phyloP scores from a whole-genome alignment of 1,140 invertebrate genomes.

The Thalassaphorura encarpata region DNA sequence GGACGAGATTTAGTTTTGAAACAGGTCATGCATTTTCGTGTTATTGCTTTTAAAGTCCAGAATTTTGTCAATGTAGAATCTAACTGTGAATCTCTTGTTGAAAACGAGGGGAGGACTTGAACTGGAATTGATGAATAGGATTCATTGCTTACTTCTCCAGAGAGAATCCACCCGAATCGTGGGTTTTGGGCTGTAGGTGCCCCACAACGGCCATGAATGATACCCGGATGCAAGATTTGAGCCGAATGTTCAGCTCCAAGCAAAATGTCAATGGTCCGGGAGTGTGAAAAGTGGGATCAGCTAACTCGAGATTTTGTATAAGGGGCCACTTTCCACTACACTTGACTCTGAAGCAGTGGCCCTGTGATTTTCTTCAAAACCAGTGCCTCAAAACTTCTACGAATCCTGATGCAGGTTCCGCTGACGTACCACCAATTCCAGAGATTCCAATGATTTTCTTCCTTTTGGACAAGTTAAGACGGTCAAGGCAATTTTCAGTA shows the following conservation, averaged over 20 bases:
- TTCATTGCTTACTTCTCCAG: too few relatives aligned
- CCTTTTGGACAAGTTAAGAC: neutral
- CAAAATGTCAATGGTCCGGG: neutral
- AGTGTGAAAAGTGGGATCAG: neutral
- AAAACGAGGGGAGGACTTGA: too few relatives aligned
- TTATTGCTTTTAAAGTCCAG: too few relatives aligned
- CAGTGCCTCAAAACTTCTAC: neutral
- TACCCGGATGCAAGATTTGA: neutral
- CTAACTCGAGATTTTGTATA: neutral
- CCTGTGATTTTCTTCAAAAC: neutral
- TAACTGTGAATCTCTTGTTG: too few relatives aligned
- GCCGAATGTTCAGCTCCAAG: neutral
- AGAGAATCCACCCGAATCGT: neutral
- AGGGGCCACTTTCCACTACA: neutral
- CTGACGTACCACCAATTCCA: neutral
- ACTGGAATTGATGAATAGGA: too few relatives aligned
- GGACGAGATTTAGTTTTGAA: conserved; percentile 29
- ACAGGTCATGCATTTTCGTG: conserved; percentile 39
- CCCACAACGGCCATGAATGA: neutral
- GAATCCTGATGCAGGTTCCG: neutral
- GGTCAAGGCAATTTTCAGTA: neutral
- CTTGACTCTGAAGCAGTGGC: neutral
- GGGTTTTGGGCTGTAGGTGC: neutral
- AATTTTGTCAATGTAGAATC: too few relatives aligned
- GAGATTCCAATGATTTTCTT: neutral